Evolutionary conservation across 2,797 vertebrate species (phyloP), one percentile per base, ranked within the genome.

Genomic region (Selene dorsalis): DNA sequence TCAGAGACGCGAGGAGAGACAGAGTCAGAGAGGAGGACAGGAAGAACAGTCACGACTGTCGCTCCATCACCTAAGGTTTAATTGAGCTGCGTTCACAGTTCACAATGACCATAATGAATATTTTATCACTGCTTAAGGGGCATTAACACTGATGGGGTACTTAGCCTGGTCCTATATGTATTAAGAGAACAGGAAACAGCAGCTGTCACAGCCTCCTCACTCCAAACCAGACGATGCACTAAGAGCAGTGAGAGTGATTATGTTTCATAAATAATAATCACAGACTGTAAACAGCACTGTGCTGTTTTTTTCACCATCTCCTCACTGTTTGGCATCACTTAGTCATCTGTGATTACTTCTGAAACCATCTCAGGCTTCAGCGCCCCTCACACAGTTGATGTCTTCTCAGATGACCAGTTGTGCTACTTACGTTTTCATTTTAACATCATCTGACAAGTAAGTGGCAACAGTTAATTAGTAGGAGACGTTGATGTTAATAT

Each of bases 41-140:
- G 24, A 52, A 66, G 69, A 71, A 60, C 73, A 79, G 87, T 89
- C 86, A 91, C 79, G 87, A 90, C 86, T 80, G 73, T 57, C 4
- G n/a, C 77, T 87, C 82, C 81, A 85, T 89, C 84, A 84, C 78
- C 73, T 35, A 69, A 1, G 17, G 45, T 80, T 80, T 83, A 84
- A 88, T 83, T 78, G 79, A 87, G 74, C 77, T 30, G 39, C 58
- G 32, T 76, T 91, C 88, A 83, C 70, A 68, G 77, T 65, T 84
- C 83, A 75, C 83, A 84, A 79, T 86, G 86, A 79, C 80, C 84
- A 35, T 75, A 73, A 86, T 92, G 83, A 90, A 91, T 87, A 89
- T 85, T 93, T 87, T 62, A 91, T 85, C 68, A 61, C 64, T 73
- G 80, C 73, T 87, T 72, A 74, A 88, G 78, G 74, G 82, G 68